Base-by-base conservation (phyloP, 53 echinoderm and acorn worm genomes). In the Crossaster papposus region DNA sequence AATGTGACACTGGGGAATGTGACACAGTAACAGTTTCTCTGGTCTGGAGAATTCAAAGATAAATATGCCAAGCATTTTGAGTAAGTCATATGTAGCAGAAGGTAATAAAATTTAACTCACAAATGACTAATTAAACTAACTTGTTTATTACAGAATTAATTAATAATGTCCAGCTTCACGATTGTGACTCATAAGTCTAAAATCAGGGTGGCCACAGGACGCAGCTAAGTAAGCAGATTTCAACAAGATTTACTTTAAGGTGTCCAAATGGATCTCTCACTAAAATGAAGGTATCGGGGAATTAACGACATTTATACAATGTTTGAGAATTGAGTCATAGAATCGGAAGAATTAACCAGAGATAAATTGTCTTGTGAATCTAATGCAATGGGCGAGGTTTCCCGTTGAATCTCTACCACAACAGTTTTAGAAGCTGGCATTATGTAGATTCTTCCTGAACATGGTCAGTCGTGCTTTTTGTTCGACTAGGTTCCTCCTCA, bases 181-280 rank as follows among this genome's bases (percentile, higher is more conserved):
- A 63, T 33, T 17, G 23, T 81, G 79, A 79, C 55, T 79, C 79
- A 79, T 51, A 32, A 15, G 18, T 58, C 54, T 35, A 30, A 23
- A 31, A 6, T 34, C 36, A 20, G 34, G 36, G 36, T 22, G 81
- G 28, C 81, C 35, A 81, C 81, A 81, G 81, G 81, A 81, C 62
- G 22, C 23, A 12, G 58, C 58, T 62, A 17, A 81, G 63, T 58
- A 32, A 63, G 26, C 63, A 81, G 51, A 81, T 63, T 81, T 81
- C 9, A 62, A 52, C 81, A 20, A 0, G 62, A 81, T 81, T 63
- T 81, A 63, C 44, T 44, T 32, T 12, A 17, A 54, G 31, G 58
- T 29, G 4, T 74, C 36, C 28, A 35, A 33, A 20, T 18, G 31
- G 30, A 81, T 81, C 81, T 34, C 31, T 2, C 51, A 22, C 2